Conservation (phyloP, 2,888 invertebrate genomes). For the Orthonychiurus folsomi region DNA sequence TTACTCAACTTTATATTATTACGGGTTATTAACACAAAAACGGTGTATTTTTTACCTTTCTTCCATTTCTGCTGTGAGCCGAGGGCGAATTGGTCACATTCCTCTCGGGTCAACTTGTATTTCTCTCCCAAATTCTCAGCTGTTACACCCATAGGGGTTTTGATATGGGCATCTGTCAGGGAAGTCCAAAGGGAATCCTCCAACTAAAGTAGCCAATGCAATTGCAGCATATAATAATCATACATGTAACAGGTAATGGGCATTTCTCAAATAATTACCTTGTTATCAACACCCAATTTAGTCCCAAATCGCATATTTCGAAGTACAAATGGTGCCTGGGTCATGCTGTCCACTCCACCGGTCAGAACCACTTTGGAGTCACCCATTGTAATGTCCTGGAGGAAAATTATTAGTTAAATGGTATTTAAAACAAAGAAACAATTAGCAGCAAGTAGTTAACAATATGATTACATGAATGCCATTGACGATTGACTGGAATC, state of each 20-base stretch:
- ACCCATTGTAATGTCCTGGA: conserved; percentile 73
- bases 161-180: conserved; percentile 57
- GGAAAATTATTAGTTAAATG: conserved; percentile 17
- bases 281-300: conserved; percentile 62
- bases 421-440: not conserved
- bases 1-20: too few species aligned
- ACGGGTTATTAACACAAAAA: conserved; percentile 2
- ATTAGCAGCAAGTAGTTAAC: not conserved
- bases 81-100: conserved; percentile 76
- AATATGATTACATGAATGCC: conserved; percentile 64
- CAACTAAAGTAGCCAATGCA: too few species aligned
- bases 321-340: conserved; percentile 76
- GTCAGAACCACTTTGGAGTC: conserved; percentile 76
- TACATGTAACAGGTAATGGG: not conserved
- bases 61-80: conserved; percentile 82
- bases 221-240: conserved; percentile 11
- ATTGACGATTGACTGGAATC: conserved; percentile 88
- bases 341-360: conserved; percentile 95
- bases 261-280: conserved; percentile 38
- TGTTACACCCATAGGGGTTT: conserved; percentile 86
- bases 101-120: conserved; percentile 67
- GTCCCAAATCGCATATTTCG: conserved; percentile 82
- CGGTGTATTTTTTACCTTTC: conserved; percentile 50
- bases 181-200: conserved; percentile 87
- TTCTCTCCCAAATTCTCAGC: conserved; percentile 87